Conservation (phyloP, 2,888 invertebrate genomes). For the Meiosimyza platycephala region DNA sequence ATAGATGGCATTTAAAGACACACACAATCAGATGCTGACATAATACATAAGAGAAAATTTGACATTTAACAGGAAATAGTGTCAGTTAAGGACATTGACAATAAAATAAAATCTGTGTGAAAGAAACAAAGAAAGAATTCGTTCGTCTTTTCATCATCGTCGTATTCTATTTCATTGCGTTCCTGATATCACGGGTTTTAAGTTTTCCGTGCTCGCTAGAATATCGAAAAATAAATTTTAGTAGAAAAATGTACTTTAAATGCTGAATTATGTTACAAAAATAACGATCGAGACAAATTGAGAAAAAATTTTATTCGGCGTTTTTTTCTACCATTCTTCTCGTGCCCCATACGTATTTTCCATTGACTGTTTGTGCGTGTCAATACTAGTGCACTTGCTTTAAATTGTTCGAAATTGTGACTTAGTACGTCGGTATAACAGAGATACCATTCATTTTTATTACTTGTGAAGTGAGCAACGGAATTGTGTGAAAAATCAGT, state of each 20-base stretch:
- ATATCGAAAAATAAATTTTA: slow-evolving; percentile 33
- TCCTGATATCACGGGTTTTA: slow-evolving; percentile 34
- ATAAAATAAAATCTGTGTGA: no score
- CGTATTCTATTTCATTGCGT: slow-evolving; percentile 42
- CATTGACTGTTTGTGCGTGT: slow-evolving; percentile 13
- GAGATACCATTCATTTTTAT: slow-evolving; percentile 34
- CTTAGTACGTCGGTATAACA: not conserved
- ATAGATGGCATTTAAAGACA: no score
- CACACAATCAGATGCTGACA: no score
- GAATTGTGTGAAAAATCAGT: not conserved
- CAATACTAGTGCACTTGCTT: slow-evolving; percentile 27
- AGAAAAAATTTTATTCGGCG: slow-evolving; percentile 43
- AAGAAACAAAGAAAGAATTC: no score
- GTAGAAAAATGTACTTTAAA: slow-evolving; percentile 24
- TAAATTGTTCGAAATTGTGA: not conserved
- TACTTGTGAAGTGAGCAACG: not conserved
- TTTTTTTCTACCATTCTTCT: slow-evolving; percentile 34
- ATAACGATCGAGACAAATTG: slow-evolving; percentile 25
- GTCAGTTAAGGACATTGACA: no score
- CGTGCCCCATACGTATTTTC: slow-evolving; percentile 15
- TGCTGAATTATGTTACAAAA: slow-evolving; percentile 31
- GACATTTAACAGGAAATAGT: no score
- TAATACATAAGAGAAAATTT: no score
- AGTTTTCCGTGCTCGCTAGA: slow-evolving; percentile 23
- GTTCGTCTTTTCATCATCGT: slow-evolving; percentile 42